phyloP scores from a whole-genome alignment of 2,888 invertebrate species.

The Nebria salina region DNA sequence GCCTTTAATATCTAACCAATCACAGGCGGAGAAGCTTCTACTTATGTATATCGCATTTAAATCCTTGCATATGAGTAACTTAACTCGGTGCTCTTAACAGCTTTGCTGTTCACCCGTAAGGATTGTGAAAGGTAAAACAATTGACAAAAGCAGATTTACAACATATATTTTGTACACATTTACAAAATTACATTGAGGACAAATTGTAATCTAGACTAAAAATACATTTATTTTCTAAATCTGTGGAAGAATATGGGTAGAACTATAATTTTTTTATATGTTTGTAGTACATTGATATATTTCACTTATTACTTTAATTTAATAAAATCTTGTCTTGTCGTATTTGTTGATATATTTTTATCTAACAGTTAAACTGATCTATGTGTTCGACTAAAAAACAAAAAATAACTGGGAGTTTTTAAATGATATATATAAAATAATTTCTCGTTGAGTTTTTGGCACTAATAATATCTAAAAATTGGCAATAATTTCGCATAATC shows the following conservation, averaged over 20 bases:
- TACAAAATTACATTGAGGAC: constrained; percentile 42
- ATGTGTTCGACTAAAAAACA: not conserved
- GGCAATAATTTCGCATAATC: not conserved
- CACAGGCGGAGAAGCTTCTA: no score
- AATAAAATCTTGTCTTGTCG: not conserved
- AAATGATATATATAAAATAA: not conserved
- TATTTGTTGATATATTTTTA: not conserved
- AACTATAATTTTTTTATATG: not conserved
- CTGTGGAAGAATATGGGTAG: constrained; percentile 31
- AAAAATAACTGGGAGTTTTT: not conserved
- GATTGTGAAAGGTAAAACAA: not conserved
- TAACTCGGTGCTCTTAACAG: no score
- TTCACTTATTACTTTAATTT: not conserved
- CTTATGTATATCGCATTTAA: no score
- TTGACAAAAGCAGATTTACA: not conserved
- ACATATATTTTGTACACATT: constrained; percentile 41
- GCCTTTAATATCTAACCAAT: no score
- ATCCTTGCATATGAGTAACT: no score
- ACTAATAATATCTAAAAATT: constrained; percentile 1
- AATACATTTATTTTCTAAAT: constrained; percentile 17
- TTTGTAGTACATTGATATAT: not conserved
- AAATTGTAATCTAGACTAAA: constrained; percentile 28
- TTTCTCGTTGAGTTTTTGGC: not conserved
- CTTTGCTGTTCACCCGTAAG: not conserved
- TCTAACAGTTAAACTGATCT: not conserved